Base-by-base conservation (phyloP, 2,113 vertebrate species). In the Caloenas nicobarica region DNA sequence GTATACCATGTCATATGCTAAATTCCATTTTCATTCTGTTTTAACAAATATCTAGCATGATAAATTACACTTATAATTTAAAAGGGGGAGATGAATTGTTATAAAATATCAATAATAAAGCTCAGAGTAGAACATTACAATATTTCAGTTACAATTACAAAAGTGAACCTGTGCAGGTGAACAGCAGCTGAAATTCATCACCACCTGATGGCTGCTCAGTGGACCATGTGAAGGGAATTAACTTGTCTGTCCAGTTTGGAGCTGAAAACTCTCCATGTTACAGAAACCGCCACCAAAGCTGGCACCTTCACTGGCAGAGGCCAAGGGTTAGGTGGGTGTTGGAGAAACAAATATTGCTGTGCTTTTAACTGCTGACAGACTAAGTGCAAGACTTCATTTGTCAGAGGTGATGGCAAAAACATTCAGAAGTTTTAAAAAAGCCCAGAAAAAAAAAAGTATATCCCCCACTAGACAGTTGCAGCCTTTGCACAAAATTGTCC, bases 171-270 rank as follows among this genome's bases (percentile, higher is more conserved):
- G 13, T 22, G 36, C 88, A 80, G 44, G 73, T 87, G 83, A 94
- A 77, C 69, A 93, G 91, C 61, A 34, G 54, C 53, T 94, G 86
- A 92, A 94, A 96, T 96, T 90, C 78, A 91, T 96, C 92, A 96
- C 66, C 58, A 81, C 65, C 88, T 91, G 91, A 96, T 95, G 83
- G 88, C 53, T 93, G 88, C 46, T 91, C 95, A 91, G 77, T 50
- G 66, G 92, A 88, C 92, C 95, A 57, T 91, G 65, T 57, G 90
- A 92, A 93, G 14, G 61, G 77, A 96, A 96, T 96, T 95, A 93
- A 96, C 83, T 97, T 91, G 81, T 94, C 95, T 91, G 91, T 82
- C 91, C 91, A 66, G 69, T 81, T 8, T 57, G 83, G 86, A 94
- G 86, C 90, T 65, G 88, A 92, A 88, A 93, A 93, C 66, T 94